Percentiles rank a stretch among this genome's conserved stretches.
Evolutionary conservation across 2,113 vertebrate species (phyloP).

Genomic region (Notarius lentiginosus): DNA sequence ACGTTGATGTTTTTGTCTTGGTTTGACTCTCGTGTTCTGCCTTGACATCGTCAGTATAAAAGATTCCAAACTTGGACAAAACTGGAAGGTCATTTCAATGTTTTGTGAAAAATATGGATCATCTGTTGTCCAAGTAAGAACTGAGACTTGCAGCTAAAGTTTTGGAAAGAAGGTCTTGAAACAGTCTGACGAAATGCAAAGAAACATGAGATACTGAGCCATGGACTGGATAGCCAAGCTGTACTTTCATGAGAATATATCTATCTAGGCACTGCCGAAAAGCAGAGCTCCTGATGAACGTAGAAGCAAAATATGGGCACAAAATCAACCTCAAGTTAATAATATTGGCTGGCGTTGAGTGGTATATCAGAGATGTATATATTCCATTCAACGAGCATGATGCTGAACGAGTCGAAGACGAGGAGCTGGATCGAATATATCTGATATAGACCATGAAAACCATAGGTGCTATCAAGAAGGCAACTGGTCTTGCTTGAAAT

Average conservation of each 20-base stretch:
- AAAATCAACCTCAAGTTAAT: no score
- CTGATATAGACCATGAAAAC: no score
- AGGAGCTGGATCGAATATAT: no score
- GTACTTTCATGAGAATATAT: background rate
- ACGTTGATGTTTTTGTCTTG: background rate
- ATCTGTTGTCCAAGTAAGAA: background rate
- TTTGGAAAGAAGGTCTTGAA: background rate
- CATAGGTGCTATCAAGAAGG: no score
- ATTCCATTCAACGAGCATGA: no score
- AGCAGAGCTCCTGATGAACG: no score
- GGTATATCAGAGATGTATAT: no score
- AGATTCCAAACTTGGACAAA: background rate
- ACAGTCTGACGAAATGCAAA: background rate
- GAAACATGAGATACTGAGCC: background rate
- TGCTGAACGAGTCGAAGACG: no score
- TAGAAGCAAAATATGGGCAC: no score
- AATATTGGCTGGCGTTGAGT: no score
- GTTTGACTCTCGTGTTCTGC: background rate
- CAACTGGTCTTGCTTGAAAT: no score
- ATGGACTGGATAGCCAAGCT: background rate
- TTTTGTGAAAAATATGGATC: background rate
- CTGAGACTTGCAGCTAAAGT: background rate
- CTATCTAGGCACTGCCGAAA: no score
- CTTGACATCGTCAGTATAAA: background rate
- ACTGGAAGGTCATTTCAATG: background rate